These are phyloP conservation scores for Patella ulyssiponensis DNA, from an alignment of 2,888 invertebrate genomes.

Conservation along the genomic window DNA sequence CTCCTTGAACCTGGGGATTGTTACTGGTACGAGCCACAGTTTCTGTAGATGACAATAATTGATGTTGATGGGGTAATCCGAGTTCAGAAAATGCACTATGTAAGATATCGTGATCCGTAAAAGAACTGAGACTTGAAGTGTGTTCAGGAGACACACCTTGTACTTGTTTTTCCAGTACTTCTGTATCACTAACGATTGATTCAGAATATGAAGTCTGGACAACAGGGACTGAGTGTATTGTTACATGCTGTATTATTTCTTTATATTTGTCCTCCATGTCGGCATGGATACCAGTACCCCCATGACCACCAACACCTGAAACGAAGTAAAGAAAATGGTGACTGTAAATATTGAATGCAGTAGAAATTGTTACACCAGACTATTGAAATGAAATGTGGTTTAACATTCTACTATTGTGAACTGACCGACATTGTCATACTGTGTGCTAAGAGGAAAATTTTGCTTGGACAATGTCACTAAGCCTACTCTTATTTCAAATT, in stretches of 20 bases:
- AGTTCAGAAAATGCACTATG: conserved; percentile 11
- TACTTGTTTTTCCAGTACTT: conserved; percentile 36
- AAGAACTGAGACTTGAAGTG: conserved; percentile 37
- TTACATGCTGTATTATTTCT: conserved; percentile 67
- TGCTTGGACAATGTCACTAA: no score
- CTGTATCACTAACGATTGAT: conserved; percentile 36
- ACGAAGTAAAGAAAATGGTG: not conserved
- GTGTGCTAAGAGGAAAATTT: no score
- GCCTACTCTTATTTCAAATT: no score
- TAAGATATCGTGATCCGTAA: conserved; percentile 29
- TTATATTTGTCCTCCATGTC: conserved; percentile 68
- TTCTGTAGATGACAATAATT: not conserved
- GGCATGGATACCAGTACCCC: conserved; percentile 70
- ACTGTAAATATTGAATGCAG: no score
- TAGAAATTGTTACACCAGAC: no score
- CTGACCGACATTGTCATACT: no score
- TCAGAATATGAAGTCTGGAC: conserved; percentile 44
- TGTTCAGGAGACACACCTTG: conserved; percentile 20
- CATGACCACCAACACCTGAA: conserved; percentile 71
- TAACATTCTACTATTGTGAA: no score
- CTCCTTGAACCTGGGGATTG: conserved; percentile 46
- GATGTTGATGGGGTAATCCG: not conserved
- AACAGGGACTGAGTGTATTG: conserved; percentile 58
- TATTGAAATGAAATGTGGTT: no score
- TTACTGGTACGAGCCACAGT: not conserved